phyloP scores from a whole-genome alignment of 2,113 vertebrate genomes.

The Canis aureus region DNA sequence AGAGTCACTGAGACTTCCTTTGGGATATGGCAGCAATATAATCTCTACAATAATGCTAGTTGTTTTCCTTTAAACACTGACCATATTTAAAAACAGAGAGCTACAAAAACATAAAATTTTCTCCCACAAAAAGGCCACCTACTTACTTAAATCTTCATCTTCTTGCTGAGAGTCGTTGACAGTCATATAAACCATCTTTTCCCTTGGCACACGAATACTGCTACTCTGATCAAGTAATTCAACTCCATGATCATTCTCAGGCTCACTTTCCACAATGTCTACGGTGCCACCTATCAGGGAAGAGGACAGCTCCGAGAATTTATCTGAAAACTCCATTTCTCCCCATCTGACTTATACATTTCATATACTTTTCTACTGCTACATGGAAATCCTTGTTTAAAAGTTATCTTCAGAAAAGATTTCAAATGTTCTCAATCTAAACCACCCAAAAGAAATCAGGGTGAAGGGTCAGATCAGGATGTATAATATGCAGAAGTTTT shows the following conservation, averaged over 20 bases:
- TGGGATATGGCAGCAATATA: not conserved
- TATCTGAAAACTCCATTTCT: conserved; percentile 65
- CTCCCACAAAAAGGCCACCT: conserved; percentile 86
- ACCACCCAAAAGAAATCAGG: conserved; percentile 39
- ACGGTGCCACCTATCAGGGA: conserved; percentile 93
- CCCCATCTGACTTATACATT: conserved; percentile 30
- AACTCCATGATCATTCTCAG: conserved; percentile 92
- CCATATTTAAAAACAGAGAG: not conserved
- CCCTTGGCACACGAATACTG: conserved; percentile 92
- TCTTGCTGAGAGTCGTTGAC: conserved; percentile 96
- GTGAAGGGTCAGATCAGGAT: conserved; percentile 69
- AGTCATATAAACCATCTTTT: conserved; percentile 99
- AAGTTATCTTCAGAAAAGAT: conserved; percentile 63
- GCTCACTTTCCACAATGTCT: conserved; percentile 96
- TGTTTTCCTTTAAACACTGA: conserved; percentile 58
- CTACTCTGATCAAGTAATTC: conserved; percentile 93
- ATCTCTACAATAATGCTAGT: conserved; percentile 34
- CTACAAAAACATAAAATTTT: conserved; percentile 74
- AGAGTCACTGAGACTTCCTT: conserved; percentile 37
- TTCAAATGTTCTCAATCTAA: conserved; percentile 53
- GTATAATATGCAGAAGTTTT: not conserved
- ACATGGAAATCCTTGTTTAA: conserved; percentile 28
- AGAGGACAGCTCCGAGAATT: conserved; percentile 76
- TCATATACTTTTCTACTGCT: conserved; percentile 51
- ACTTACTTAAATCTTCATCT: conserved; percentile 96